Percentiles rank a stretch among this genome's conserved stretches.
Conservation (phyloP, 2,113 vertebrate species). For the Empidonax traillii region DNA sequence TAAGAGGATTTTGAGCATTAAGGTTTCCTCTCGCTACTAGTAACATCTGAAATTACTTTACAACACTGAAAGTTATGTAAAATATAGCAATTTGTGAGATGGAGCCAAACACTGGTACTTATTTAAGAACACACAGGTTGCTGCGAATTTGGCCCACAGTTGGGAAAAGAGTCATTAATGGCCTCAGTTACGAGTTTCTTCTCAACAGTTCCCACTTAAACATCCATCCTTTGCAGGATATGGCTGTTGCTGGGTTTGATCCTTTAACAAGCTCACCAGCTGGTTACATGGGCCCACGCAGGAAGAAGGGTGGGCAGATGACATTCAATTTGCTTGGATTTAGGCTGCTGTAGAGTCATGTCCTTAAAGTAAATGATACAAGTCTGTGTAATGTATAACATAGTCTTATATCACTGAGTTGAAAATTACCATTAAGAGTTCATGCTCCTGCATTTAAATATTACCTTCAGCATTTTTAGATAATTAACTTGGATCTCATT, state of each 20-base stretch:
- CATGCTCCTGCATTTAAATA: not conserved
- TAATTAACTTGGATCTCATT: not conserved
- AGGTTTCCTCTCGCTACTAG: not conserved
- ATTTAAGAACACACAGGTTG: not conserved
- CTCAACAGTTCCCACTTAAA: not conserved
- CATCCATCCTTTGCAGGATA: not conserved
- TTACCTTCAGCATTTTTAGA: not conserved
- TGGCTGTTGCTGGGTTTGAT: not conserved
- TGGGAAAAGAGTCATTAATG: not conserved
- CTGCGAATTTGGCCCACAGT: not conserved
- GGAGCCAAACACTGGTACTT: not conserved
- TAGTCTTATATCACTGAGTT: not conserved
- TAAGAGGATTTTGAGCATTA: not conserved
- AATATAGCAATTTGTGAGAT: not conserved
- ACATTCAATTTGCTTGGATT: not conserved
- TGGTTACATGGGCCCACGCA: not conserved
- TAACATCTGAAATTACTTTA: not conserved
- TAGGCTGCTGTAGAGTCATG: not conserved
- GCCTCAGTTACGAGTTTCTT: not conserved
- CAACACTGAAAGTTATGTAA: not conserved
- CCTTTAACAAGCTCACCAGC: not conserved
- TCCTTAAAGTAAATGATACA: not conserved
- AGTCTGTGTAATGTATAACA: not conserved
- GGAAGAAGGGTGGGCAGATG: not conserved
- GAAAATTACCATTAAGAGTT: not conserved